A percentile compares a stretch with the other conserved stretches of the same genome.
phyloP scores from a whole-genome alignment of 2,797 vertebrate species.

The Loriculus beryllinus region DNA sequence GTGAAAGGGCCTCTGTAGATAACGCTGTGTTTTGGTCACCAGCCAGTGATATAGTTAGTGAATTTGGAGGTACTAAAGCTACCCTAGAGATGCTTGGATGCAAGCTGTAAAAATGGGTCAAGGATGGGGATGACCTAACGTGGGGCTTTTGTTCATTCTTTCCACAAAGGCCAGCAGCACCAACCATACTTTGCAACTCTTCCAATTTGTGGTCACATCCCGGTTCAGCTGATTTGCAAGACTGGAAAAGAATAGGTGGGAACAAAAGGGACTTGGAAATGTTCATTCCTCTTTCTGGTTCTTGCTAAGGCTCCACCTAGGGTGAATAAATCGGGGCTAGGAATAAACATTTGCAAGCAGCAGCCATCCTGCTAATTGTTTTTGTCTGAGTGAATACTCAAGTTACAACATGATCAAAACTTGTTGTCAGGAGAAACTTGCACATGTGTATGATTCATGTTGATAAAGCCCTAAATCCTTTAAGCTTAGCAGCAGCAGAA shows the following conservation, averaged over 20 bases:
- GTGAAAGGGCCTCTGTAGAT: neutral
- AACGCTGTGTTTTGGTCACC: neutral
- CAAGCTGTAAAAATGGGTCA: neutral
- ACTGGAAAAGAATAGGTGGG: neutral
- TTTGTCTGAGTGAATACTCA: slow-evolving; percentile 45
- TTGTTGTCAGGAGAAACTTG: neutral
- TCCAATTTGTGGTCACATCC: neutral
- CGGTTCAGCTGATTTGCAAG: neutral
- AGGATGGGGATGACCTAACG: neutral
- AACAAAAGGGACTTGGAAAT: neutral
- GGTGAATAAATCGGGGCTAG: slow-evolving; percentile 13
- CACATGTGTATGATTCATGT: slow-evolving; percentile 32
- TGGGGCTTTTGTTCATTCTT: neutral
- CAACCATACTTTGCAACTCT: neutral
- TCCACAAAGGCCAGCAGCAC: neutral
- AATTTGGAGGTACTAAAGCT: neutral
- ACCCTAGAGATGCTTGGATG: neutral
- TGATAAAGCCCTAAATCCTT: slow-evolving; percentile 35
- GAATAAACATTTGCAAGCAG: slow-evolving; percentile 19
- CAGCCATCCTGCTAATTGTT: slow-evolving; percentile 39
- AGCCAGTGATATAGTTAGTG: neutral
- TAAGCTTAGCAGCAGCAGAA: neutral
- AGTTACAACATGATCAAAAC: slow-evolving; percentile 25
- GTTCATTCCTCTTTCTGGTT: slow-evolving; percentile 4
- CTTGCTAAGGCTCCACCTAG: slow-evolving; percentile 2